Evolutionary conservation across 2,113 vertebrate genomes (phyloP).

Genomic region (Aptenodytes patagonicus): DNA sequence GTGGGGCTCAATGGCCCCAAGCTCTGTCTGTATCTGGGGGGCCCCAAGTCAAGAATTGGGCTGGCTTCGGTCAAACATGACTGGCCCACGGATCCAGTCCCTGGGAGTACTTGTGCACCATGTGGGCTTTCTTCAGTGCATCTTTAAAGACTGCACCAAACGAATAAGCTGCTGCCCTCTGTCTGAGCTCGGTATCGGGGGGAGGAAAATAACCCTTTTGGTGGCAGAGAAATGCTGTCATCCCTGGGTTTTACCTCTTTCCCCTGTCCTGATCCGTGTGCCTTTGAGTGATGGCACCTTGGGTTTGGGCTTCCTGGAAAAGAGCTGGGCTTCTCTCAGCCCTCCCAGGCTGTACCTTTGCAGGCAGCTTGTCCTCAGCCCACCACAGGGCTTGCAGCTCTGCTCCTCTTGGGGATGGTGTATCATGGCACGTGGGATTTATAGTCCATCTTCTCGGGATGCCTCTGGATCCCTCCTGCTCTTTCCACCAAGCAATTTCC

Average conservation of each 20-base stretch:
- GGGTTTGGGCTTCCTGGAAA: neutral
- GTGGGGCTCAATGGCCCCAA: neutral
- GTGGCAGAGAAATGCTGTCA: neutral
- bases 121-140: neutral
- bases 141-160: neutral
- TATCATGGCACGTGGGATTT: neutral
- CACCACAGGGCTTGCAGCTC: neutral
- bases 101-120: neutral
- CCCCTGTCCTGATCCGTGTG: neutral
- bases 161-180: neutral
- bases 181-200: neutral
- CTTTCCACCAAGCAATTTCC: neutral
- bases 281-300: neutral
- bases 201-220: neutral
- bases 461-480: neutral
- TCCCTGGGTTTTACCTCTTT: neutral
- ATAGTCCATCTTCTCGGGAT: rapidly evolving
- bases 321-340: neutral
- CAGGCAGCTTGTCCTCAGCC: neutral
- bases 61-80: neutral
- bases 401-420: rapidly evolving
- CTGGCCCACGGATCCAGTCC: neutral
- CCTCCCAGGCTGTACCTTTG: neutral
- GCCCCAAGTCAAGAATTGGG: neutral
- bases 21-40: rapidly evolving